phyloP scores from a whole-genome alignment of 1,140 invertebrate species.

The Eubasilissa regina region DNA sequence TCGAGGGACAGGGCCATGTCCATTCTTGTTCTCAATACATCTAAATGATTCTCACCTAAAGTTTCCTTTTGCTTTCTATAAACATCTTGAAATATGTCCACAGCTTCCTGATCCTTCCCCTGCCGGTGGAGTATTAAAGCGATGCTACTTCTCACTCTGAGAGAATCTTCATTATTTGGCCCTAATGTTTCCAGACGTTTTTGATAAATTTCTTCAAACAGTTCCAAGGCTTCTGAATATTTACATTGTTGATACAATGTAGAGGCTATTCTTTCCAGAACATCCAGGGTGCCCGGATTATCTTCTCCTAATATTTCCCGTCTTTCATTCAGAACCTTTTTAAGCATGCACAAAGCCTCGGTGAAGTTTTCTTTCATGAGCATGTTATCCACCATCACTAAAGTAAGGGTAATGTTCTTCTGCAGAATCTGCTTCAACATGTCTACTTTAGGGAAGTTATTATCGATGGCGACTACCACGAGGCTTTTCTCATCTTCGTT shows the following conservation, averaged over 20 bases:
- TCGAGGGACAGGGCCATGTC: background rate
- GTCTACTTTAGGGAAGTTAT: background rate
- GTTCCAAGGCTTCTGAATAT: background rate
- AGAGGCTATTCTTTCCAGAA: background rate
- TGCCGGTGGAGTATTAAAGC: background rate
- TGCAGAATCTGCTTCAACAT: constrained; percentile 1
- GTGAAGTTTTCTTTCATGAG: background rate
- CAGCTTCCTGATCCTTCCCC: background rate
- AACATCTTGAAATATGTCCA: constrained; percentile 13
- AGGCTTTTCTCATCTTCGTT: background rate
- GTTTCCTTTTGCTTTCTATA: background rate
- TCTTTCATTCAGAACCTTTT: constrained; percentile 8
- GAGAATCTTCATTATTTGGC: background rate
- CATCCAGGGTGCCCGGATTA: background rate
- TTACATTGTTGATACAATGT: background rate
- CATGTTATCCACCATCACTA: background rate
- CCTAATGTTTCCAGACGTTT: background rate
- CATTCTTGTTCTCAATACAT: constrained; percentile 8
- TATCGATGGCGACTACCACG: background rate
- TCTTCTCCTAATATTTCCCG: constrained; percentile 1
- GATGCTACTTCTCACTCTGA: background rate
- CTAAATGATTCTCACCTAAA: background rate
- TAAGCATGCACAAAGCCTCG: background rate
- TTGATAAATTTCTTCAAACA: constrained; percentile 1
- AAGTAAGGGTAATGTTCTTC: background rate